Conservation (phyloP, 2,888 invertebrate species). For the Argyresthia albistria region DNA sequence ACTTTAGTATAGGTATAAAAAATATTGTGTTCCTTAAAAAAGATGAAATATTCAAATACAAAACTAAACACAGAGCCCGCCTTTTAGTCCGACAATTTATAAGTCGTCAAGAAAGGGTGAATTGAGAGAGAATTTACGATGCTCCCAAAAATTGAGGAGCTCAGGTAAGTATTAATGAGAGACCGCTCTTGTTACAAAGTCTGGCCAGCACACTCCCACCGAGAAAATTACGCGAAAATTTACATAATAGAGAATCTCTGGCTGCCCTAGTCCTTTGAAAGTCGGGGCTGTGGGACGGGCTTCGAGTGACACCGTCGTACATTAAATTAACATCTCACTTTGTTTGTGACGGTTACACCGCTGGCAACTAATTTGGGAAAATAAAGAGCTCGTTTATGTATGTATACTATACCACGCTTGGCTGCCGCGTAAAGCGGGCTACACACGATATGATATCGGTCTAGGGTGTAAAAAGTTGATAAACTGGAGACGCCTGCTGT, state of each 20-base stretch:
- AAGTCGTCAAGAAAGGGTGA: not conserved
- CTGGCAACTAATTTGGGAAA: conserved; percentile 44
- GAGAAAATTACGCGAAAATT: conserved; percentile 67
- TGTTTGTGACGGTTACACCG: conserved; percentile 50
- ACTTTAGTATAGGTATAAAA: too few species aligned
- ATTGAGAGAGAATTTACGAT: conserved; percentile 18
- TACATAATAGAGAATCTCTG: conserved; percentile 71
- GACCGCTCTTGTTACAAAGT: conserved; percentile 58
- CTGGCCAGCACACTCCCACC: conserved; percentile 47
- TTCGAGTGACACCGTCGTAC: conserved; percentile 58
- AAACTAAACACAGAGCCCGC: too few species aligned
- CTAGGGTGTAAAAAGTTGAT: too few species aligned
- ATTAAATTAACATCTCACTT: conserved; percentile 69
- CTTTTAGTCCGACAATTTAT: too few species aligned
- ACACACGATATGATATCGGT: too few species aligned
- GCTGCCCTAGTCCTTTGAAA: conserved; percentile 64
- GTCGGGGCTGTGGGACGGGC: conserved; percentile 42
- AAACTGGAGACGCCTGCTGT: too few species aligned
- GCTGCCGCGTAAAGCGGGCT: not conserved
- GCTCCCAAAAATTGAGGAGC: conserved; percentile 36
- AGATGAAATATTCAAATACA: too few species aligned
- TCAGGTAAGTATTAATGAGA: conserved; percentile 58
- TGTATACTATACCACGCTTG: conserved; percentile 10
- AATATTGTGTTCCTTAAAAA: too few species aligned
- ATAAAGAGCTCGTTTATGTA: conserved; percentile 31